Conservation (phyloP, 2,113 vertebrate genomes). For the Addax nasomaculatus region DNA sequence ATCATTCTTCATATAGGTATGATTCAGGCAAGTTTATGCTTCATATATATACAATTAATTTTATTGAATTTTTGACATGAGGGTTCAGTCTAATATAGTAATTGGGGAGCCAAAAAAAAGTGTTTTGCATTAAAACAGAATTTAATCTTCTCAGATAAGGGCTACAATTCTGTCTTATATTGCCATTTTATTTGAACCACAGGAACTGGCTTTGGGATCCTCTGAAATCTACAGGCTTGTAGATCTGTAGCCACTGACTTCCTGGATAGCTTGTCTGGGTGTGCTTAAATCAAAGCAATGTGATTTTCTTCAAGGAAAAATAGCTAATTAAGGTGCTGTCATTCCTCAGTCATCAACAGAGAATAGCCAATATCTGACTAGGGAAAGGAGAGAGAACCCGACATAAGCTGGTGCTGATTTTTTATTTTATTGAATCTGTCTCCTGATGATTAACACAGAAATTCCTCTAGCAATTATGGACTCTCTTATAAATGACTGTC, state of each 20-base stretch:
- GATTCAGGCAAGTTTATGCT: neutral
- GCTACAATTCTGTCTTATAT: neutral
- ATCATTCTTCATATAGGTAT: neutral
- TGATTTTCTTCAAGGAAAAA: conserved; percentile 67
- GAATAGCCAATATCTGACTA: conserved; percentile 72
- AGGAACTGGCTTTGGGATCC: neutral
- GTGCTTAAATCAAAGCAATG: neutral
- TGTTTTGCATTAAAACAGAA: neutral
- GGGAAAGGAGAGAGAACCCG: conserved; percentile 30
- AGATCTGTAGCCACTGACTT: neutral
- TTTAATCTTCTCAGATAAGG: neutral
- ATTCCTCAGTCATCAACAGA: conserved; percentile 52
- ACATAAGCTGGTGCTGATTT: neutral
- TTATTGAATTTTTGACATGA: neutral
- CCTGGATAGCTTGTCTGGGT: neutral
- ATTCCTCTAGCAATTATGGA: conserved; percentile 69
- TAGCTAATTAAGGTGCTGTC: conserved; percentile 67
- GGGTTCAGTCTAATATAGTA: neutral
- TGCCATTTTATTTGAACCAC: conserved; percentile 14
- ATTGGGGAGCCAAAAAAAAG: neutral
- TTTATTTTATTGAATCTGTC: conserved; percentile 67
- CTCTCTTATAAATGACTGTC: conserved; percentile 61
- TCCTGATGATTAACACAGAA: conserved; percentile 71
- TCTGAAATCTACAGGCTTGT: neutral
- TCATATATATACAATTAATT: neutral